These are phyloP conservation scores for Hippocampus guttulatus DNA, from an alignment of 2,113 vertebrate genomes.

Conservation along the genomic window DNA sequence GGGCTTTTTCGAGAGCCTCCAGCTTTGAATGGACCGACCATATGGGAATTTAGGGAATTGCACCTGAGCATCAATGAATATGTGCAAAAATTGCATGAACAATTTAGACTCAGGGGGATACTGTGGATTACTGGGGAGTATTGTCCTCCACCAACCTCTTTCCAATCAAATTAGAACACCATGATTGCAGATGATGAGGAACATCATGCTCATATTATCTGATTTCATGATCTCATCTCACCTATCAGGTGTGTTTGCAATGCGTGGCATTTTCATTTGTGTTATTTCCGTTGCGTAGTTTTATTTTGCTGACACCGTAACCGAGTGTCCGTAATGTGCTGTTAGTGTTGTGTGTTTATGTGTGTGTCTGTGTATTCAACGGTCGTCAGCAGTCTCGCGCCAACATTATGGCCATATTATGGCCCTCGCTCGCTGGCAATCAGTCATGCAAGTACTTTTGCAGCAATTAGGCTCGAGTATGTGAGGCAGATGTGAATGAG, in stretches of 20 bases:
- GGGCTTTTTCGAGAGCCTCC: conserved; percentile 38
- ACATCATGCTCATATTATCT: not conserved
- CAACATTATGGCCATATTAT: conserved; percentile 45
- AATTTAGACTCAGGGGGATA: conserved; percentile 30
- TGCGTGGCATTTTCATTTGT: not conserved
- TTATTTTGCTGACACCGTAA: conserved; percentile 8
- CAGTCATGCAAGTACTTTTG: conserved; percentile 50
- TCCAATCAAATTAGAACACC: conserved; percentile 17
- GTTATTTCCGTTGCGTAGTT: conserved; percentile 25
- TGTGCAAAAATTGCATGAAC: conserved; percentile 35
- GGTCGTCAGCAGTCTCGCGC: conserved; percentile 53
- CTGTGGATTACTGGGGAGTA: conserved; percentile 35
- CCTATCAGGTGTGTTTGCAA: conserved; percentile 9
- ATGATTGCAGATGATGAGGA: conserved; percentile 6
- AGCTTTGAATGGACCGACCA: not conserved
- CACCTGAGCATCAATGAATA: conserved; percentile 21
- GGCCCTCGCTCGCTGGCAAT: conserved; percentile 40
- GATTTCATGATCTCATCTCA: not conserved
- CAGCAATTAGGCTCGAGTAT: conserved; percentile 45
- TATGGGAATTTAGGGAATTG: conserved; percentile 22
- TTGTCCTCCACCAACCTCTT: conserved; percentile 18
- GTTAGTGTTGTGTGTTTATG: conserved; percentile 18
- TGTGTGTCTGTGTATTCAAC: conserved; percentile 20
- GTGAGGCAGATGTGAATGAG: conserved; percentile 10
- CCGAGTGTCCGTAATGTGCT: conserved; percentile 39